These are phyloP conservation scores for Podargus strigoides DNA, from an alignment of 2,797 vertebrate genomes.

Conservation along the genomic window DNA sequence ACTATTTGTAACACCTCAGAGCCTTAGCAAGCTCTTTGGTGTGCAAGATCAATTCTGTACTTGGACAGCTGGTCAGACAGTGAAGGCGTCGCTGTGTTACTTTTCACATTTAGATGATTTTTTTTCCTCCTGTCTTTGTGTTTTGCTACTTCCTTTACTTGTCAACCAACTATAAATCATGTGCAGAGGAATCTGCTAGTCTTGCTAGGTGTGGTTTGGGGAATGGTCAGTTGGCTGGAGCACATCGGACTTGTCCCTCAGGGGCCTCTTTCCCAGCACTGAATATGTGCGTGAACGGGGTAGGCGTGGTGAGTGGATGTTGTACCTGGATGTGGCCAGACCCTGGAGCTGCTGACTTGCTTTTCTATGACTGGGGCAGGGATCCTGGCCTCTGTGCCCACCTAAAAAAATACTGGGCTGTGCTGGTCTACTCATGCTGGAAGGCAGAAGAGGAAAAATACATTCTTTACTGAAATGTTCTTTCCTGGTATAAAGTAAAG, in stretches of 20 bases:
- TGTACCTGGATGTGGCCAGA: not conserved
- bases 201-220: not conserved
- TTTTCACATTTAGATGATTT: not conserved
- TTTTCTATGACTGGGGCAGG: not conserved
- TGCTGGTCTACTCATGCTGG: not conserved
- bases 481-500: not conserved
- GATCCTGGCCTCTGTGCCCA: not conserved
- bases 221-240: not conserved
- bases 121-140: not conserved
- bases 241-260: not conserved
- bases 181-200: not conserved
- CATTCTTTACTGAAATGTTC: not conserved
- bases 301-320: not conserved
- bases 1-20: not conserved
- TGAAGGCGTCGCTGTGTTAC: not conserved
- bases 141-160: not conserved
- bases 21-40: not conserved
- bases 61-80: not conserved
- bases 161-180: not conserved
- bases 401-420: not conserved
- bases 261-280: not conserved
- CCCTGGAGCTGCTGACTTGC: not conserved
- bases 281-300: fast-evolving
- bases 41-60: not conserved
- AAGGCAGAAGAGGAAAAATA: not conserved